Conservation (phyloP, 2,888 invertebrate species). For the Ptilodon capucinus region DNA sequence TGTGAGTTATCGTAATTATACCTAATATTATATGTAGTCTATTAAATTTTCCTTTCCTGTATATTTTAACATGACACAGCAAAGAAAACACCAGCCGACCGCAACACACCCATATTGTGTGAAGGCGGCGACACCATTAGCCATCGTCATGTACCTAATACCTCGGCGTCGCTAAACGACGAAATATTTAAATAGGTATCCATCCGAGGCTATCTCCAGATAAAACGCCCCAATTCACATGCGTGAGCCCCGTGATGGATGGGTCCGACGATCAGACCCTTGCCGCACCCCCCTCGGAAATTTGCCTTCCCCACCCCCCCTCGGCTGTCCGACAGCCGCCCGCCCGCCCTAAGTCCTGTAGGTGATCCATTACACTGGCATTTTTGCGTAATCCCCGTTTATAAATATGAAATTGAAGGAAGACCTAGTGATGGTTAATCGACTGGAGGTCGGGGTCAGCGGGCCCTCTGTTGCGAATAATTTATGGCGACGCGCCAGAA, state of each 20-base stretch:
- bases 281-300: constrained; percentile 73
- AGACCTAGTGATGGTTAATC: constrained; percentile 81
- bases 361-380: constrained; percentile 81
- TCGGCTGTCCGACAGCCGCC: constrained; percentile 48
- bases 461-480: constrained; percentile 62
- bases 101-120: constrained; percentile 12
- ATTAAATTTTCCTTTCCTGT: background rate
- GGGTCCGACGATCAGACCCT: constrained; percentile 80
- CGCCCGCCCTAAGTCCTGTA: constrained; percentile 73
- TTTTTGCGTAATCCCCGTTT: constrained; percentile 83
- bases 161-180: constrained; percentile 62
- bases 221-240: constrained; percentile 82
- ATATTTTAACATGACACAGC: background rate
- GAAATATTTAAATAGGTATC: constrained; percentile 80
- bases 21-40: too few relatives aligned
- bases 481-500: constrained; percentile 65
- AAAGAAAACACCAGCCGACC: background rate
- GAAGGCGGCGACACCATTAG: constrained; percentile 45
- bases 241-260: constrained; percentile 81
- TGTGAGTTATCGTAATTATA: too few relatives aligned
- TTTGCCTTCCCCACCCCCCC: constrained; percentile 67
- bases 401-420: constrained; percentile 83
- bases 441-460: constrained; percentile 79
- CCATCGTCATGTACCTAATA: constrained; percentile 40
- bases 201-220: constrained; percentile 77